Base-by-base conservation (phyloP, 2,113 vertebrate species). In the Salminus brasiliensis region DNA sequence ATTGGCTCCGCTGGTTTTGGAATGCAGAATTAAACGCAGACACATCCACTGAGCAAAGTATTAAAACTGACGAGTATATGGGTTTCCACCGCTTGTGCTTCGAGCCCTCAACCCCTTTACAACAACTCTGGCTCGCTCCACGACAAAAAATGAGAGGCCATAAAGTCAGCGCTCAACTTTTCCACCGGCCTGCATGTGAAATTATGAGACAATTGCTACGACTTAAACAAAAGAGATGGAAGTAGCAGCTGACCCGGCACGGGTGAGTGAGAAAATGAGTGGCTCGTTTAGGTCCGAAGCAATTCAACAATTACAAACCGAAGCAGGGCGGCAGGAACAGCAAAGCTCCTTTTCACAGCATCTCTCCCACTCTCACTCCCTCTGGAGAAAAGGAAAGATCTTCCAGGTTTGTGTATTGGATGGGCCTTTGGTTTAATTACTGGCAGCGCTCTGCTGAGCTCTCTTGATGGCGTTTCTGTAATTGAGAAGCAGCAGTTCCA, bases 151-250 rank as follows among this genome's bases (percentile, higher is more conserved):
- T 79, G 71, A 71, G 79, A 80, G 72, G 83, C 82, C 83, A 89
- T 89, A 88, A 91, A 92, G 81, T 90, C 89, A 85, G 84, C 88
- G 78, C 87, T 91, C 78, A 82, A 85, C 83, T 90, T 93, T 91
- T 91, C 89, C 90, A 85, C 83, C 85, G 75, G 81, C 80, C 75
- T 72, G 76, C 78, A 79, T 90, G 84, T 82, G 82, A 89, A 91
- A 88, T 89, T 86, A 87, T 82, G 86, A 89, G 84, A 90, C 89
- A 87, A 90, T 80, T 88, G 85, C 87, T 67, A 72, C 66, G 68
- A 88, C 82, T 88, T 89, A 85, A 92, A 91, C 87, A 87, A 88
- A 85, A 85, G 77, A 81, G 76, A 91, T 91, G 83, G 88, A 86
- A 88, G 83, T 86, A 89, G 81, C 87, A 89, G 90, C 86, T 85